phyloP scores from a whole-genome alignment of 2,113 vertebrate species.

The Ceyx cyanopectus region DNA sequence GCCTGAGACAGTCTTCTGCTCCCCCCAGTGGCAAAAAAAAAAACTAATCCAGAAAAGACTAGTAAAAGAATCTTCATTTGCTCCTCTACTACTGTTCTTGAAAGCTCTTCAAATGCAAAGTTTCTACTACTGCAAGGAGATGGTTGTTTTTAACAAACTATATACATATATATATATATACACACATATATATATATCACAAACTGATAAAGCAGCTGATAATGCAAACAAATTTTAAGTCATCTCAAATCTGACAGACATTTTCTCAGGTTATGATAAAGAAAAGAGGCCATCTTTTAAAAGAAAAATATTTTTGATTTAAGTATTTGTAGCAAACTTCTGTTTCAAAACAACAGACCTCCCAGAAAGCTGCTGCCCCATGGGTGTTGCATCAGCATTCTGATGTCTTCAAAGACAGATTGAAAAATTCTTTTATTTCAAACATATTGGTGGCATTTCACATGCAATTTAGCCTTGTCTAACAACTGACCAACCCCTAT shows the following conservation, averaged over 20 bases:
- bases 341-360: background rate
- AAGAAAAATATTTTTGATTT: background rate
- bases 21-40: constrained; percentile 38
- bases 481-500: background rate
- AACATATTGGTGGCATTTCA: background rate
- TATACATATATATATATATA: too few relatives aligned
- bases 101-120: background rate
- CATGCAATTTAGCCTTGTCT: background rate
- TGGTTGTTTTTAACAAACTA: background rate
- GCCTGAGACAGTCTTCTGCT: constrained; percentile 25
- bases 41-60: background rate
- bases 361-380: background rate
- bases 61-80: background rate
- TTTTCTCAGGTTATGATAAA: background rate
- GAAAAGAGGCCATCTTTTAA: background rate
- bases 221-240: background rate
- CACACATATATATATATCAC: too few relatives aligned
- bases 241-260: background rate
- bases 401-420: background rate
- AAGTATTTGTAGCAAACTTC: background rate
- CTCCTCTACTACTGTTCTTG: background rate
- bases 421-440: background rate
- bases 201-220: background rate
- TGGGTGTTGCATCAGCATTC: background rate
- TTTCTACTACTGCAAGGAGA: background rate